phyloP scores from a whole-genome alignment of 35 echinoderm and acorn worm genomes.

The Hemicentrotus pulcherrimus region DNA sequence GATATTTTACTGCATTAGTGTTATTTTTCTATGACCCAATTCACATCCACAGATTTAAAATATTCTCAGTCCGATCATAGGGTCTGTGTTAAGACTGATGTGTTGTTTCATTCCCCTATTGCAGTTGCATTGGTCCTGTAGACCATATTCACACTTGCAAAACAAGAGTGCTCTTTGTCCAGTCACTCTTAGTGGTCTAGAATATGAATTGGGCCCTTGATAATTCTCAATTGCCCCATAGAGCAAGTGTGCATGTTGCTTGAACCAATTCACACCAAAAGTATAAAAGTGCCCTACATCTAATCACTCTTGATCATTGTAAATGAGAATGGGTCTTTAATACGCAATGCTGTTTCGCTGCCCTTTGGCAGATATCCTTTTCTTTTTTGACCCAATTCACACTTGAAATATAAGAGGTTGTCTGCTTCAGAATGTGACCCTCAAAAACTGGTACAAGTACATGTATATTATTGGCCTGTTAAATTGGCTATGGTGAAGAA shows the following conservation, averaged over 20 bases:
- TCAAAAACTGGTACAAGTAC: not conserved
- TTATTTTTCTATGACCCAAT: not conserved
- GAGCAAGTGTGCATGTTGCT: too few species aligned
- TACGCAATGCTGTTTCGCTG: not conserved
- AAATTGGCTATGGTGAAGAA: not conserved
- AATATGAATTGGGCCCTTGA: too few species aligned
- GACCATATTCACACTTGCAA: too few species aligned
- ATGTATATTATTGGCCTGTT: not conserved
- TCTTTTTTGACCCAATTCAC: not conserved
- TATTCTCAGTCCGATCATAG: not conserved
- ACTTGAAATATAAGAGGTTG: not conserved
- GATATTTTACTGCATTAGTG: not conserved
- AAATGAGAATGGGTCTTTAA: not conserved
- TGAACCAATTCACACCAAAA: too few species aligned
- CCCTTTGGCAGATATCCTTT: not conserved
- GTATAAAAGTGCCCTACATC: too few species aligned
- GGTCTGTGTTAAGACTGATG: too few species aligned
- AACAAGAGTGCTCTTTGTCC: too few species aligned
- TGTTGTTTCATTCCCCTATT: too few species aligned
- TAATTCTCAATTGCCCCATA: too few species aligned
- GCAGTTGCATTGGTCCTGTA: too few species aligned
- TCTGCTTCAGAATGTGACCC: not conserved
- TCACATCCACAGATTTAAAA: not conserved
- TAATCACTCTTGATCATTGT: not conserved
- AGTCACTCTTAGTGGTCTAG: too few species aligned